Percentiles rank a stretch among this genome's conserved stretches.
Evolutionary conservation across 1,140 invertebrate species (phyloP).

Genomic region (Lucilia sericata): DNA sequence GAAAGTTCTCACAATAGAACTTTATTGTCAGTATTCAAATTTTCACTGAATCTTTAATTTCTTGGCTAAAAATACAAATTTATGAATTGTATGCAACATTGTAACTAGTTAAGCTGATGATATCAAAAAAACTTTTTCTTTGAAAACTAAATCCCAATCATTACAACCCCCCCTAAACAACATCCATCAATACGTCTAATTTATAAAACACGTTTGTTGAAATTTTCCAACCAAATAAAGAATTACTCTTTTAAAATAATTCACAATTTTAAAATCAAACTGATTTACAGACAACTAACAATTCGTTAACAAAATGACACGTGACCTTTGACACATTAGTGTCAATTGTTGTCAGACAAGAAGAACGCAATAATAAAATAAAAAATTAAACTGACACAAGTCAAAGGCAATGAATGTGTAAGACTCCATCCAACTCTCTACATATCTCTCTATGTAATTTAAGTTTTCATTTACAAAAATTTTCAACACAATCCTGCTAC

Average conservation of each 20-base stretch:
- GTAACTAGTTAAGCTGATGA: too few relatives aligned
- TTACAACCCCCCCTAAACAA: too few relatives aligned
- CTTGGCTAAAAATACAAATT: too few relatives aligned
- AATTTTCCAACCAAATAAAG: too few relatives aligned
- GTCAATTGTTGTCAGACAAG: slow-evolving; percentile 33
- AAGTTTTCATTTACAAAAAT: slow-evolving; percentile 33
- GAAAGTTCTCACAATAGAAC: too few relatives aligned
- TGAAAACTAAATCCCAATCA: too few relatives aligned
- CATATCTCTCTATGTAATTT: not conserved
- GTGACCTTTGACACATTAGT: slow-evolving; percentile 47
- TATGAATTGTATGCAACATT: too few relatives aligned
- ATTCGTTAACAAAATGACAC: slow-evolving; percentile 38
- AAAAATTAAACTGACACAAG: slow-evolving; percentile 18
- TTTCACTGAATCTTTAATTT: too few relatives aligned
- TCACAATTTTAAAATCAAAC: not conserved
- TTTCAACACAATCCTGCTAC: slow-evolving; percentile 38
- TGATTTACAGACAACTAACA: not conserved
- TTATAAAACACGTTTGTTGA: too few relatives aligned
- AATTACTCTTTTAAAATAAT: not conserved
- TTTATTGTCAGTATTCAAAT: too few relatives aligned
- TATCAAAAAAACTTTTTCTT: too few relatives aligned
- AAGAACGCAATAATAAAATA: slow-evolving; percentile 9
- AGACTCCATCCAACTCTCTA: not conserved
- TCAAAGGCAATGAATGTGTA: not conserved
- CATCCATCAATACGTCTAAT: too few relatives aligned